Percentiles rank a stretch among this genome's conserved stretches.
Conservation (phyloP, 2,888 invertebrate species). For the Odiellus spinosus region DNA sequence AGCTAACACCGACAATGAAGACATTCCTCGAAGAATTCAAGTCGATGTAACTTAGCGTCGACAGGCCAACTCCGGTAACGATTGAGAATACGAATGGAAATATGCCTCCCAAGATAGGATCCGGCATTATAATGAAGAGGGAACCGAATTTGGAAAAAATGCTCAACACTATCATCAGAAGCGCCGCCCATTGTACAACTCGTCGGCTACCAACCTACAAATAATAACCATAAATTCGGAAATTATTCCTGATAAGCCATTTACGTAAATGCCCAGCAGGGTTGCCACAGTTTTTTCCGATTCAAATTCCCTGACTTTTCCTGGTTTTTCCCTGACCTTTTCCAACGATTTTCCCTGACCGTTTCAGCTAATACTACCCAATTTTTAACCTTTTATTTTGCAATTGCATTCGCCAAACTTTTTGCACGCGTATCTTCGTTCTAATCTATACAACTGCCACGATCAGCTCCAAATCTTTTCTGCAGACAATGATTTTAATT, state of each 20-base stretch:
- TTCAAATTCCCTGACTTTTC: too few relatives aligned
- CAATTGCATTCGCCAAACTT: too few relatives aligned
- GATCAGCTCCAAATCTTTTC: too few relatives aligned
- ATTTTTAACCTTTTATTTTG: too few relatives aligned
- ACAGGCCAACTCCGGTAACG: conserved; percentile 35
- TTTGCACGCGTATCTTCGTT: too few relatives aligned
- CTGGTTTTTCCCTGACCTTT: too few relatives aligned
- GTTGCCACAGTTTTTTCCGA: too few relatives aligned
- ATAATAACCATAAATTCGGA: neutral
- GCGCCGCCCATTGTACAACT: conserved; percentile 12
- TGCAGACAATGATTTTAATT: too few relatives aligned
- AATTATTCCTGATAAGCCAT: neutral
- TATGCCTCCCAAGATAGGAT: conserved; percentile 34
- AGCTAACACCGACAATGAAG: conserved; percentile 70
- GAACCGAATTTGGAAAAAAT: conserved; percentile 29
- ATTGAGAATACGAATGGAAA: conserved; percentile 29
- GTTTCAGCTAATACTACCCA: too few relatives aligned
- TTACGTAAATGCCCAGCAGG: neutral
- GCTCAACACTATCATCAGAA: conserved; percentile 22
- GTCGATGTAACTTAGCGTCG: conserved; percentile 62
- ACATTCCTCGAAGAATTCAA: conserved; percentile 69
- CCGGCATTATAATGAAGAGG: conserved; percentile 26
- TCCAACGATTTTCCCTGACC: too few relatives aligned
- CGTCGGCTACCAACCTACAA: conserved; percentile 13
- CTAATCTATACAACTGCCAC: too few relatives aligned